Conservation (phyloP, 2,113 vertebrate species). For the Empidonax traillii region DNA sequence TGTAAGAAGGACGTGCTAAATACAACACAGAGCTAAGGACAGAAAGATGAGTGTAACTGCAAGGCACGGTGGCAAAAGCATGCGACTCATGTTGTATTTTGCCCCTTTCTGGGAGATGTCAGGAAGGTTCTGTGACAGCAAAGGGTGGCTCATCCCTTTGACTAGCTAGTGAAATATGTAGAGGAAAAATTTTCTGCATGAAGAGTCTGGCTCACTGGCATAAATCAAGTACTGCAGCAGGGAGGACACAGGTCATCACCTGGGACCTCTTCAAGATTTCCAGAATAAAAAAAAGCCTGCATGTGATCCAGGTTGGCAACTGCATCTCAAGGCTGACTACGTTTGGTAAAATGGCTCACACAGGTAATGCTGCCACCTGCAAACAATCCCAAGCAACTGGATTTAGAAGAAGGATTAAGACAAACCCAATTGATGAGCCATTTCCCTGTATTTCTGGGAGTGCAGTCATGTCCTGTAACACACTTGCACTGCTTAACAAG, state of each 20-base stretch:
- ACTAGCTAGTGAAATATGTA: background rate
- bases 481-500: background rate
- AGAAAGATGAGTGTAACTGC: background rate
- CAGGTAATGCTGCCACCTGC: background rate
- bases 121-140: background rate
- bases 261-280: background rate
- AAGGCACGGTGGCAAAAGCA: background rate
- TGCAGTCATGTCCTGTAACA: background rate
- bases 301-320: background rate
- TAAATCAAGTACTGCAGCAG: background rate
- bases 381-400: background rate
- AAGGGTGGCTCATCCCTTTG: background rate
- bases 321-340: background rate
- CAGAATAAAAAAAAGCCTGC: background rate
- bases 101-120: background rate
- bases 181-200: background rate
- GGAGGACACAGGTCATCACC: background rate
- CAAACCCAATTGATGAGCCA: background rate
- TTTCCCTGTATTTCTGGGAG: background rate
- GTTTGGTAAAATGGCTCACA: background rate
- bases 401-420: background rate
- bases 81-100: background rate
- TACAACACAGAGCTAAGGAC: background rate
- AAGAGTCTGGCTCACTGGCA: background rate
- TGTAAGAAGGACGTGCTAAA: background rate